Base-by-base conservation (phyloP, 2,888 invertebrate species). In the Iphiclides podalirius region DNA sequence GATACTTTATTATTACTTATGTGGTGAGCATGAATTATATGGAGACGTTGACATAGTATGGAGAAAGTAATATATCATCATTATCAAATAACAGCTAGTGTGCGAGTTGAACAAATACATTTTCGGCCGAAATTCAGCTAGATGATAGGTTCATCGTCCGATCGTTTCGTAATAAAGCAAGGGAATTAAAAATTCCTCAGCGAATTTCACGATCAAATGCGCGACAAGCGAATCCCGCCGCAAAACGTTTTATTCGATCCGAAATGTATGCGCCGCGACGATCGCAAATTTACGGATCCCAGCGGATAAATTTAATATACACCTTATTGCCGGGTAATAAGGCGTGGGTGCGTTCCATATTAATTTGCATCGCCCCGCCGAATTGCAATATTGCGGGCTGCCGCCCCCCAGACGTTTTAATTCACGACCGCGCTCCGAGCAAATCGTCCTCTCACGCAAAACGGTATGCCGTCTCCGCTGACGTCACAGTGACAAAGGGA, bases 401-500 rank as follows among this genome's bases (percentile, higher is more conserved):
- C 62, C 68, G 60, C 71, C 64, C 67, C 62, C 63, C 55, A 70
- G 71, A 66, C 69, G 76, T 75, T 79, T 79, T 75, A 79, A 80
- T 79, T 72, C 65, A 59, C 61, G 63, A 67, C 62, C 70, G 61
- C 58, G 63, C 61, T 65, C 60, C 64, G 70, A 66, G 66, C 68
- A 72, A 77, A 80, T 73, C 74, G 76, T 72, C 66, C 72, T 70
- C 70, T 69, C 72, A 77, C 74, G 72, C 72, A 75, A 70, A 78
- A 69, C 54, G 72, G 73, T 73, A 78, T 72, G 67, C 50, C 43
- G 33, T 64, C 44, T 26, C 52, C 50, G 46, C 46, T 55, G 54
- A 58, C 56, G 53, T 58, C 55, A 54, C 55, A 39, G 53, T 53
- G 55, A 61, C 58, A 63, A 64, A 66, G 58, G 61, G 59, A 67